Evolutionary conservation across 2,113 vertebrate genomes (phyloP), one percentile per base, ranked within the genome.

Genomic region (Bubo scandiacus): DNA sequence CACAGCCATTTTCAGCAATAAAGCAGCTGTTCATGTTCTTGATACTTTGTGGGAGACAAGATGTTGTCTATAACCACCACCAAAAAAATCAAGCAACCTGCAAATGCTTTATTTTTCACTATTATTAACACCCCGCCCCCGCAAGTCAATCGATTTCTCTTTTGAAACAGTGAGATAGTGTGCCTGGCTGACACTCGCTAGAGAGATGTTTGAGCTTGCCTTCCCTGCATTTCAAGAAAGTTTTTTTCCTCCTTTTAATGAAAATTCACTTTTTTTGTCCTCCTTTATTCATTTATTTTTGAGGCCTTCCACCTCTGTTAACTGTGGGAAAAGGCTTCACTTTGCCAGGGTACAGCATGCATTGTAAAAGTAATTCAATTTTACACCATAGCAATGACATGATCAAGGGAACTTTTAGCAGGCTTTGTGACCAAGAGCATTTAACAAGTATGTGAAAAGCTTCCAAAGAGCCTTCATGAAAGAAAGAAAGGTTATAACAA

Each of bases 301-400:
- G 87, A 92, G 57, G 70, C 74, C 51, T 94, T 95, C 90, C n/a
- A 90, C 45, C 71, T 96, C 92, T 89, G 61, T n/a, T 86, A 80
- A 95, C 86, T 96, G 95, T 97, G 97, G 97, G 97, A 97, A 97
- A 96, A 97, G 38, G 30, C 78, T 92, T 92, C 3, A 2, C 71
- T 96, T 93, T 97, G 83, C 93, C 81, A 90, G 93, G 49, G 94
- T 93, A 94, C 73, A 72, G 88, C 94, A 92, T 0, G 57, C 96
- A 96, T 97, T 97, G 97, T 97, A 97, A 97, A 97, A 97, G 96
- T 96, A 97, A 98, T 97, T 97, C 95, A 96, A 96, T 97, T 97
- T 98, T 97, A 97, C 97, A 97, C 97, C 97, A 97, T 93, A 97
- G 95, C 95, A 94, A 96, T 97, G 97, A 97, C 92, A 97, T 95